phyloP scores from a whole-genome alignment of 2,113 vertebrate species.

The Oreocharis arfaki region DNA sequence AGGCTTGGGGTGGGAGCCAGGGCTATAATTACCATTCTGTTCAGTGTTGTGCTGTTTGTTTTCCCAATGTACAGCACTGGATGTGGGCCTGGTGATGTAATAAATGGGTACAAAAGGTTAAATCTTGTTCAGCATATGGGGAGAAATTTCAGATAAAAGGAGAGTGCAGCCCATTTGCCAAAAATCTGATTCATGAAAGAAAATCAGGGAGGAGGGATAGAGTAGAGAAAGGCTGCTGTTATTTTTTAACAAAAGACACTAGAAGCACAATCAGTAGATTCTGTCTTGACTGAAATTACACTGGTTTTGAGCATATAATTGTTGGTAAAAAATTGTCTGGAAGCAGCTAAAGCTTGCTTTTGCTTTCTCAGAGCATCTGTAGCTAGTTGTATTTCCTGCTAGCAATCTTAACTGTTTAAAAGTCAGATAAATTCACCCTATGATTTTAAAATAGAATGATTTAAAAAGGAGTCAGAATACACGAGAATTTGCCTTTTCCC shows the following conservation, averaged over 20 bases:
- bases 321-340: neutral
- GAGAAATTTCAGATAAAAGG: neutral
- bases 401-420: neutral
- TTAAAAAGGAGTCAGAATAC: neutral
- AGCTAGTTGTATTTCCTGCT: neutral
- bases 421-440: neutral
- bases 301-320: slow-evolving; percentile 4
- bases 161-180: neutral
- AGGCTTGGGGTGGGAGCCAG: neutral
- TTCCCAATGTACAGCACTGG: neutral
- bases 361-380: neutral
- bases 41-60: neutral
- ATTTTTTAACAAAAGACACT: slow-evolving; percentile 28
- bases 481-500: neutral
- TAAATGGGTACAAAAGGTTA: slow-evolving; percentile 32
- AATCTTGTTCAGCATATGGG: neutral
- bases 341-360: neutral
- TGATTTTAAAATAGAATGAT: neutral
- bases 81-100: slow-evolving; percentile 18
- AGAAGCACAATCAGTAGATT: slow-evolving; percentile 23
- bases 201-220: neutral
- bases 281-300: slow-evolving; percentile 35
- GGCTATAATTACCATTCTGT: neutral
- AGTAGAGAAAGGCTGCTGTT: slow-evolving; percentile 35
- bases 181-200: slow-evolving; percentile 28